These are phyloP conservation scores for Trachelus troglodyta DNA, from an alignment of 2,888 invertebrate species.

Conservation along the genomic window DNA sequence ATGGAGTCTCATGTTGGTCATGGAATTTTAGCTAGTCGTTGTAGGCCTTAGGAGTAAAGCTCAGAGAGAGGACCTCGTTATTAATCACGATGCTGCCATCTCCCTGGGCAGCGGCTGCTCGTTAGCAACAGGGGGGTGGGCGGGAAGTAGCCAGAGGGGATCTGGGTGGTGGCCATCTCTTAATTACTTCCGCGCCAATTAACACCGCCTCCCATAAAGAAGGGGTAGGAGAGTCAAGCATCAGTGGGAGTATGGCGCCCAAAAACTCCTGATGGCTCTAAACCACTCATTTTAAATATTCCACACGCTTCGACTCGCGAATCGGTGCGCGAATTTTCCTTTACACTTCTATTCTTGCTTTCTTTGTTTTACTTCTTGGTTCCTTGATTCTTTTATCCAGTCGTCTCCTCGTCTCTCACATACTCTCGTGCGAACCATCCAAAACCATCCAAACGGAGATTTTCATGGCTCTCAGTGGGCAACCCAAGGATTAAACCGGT, in stretches of 20 bases:
- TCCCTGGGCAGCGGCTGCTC: slow-evolving; percentile 50
- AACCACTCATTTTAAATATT: not conserved
- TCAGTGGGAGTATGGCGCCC: slow-evolving; percentile 41
- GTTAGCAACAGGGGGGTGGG: slow-evolving; percentile 38
- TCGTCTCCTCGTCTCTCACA: no score
- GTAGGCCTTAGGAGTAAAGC: not conserved
- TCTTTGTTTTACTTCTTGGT: not conserved
- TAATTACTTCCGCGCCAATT: slow-evolving; percentile 64
- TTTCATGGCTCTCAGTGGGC: not conserved
- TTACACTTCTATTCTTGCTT: not conserved
- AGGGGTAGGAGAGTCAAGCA: slow-evolving; percentile 38
- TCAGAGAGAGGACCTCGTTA: slow-evolving; percentile 55
- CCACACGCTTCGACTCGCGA: not conserved
- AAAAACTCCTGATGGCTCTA: slow-evolving; percentile 20
- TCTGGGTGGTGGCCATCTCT: slow-evolving; percentile 51
- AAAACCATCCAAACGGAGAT: no score
- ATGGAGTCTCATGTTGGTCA: not conserved
- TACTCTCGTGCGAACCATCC: no score
- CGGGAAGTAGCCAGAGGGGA: slow-evolving; percentile 27
- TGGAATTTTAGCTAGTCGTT: not conserved
- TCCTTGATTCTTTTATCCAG: no score
- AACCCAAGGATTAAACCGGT: slow-evolving; percentile 53
- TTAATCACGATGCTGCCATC: slow-evolving; percentile 62
- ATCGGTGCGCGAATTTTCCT: not conserved
- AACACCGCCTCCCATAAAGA: slow-evolving; percentile 53